Base-by-base conservation (phyloP, 2,888 invertebrate species). In the Frankliniella intonsa region DNA sequence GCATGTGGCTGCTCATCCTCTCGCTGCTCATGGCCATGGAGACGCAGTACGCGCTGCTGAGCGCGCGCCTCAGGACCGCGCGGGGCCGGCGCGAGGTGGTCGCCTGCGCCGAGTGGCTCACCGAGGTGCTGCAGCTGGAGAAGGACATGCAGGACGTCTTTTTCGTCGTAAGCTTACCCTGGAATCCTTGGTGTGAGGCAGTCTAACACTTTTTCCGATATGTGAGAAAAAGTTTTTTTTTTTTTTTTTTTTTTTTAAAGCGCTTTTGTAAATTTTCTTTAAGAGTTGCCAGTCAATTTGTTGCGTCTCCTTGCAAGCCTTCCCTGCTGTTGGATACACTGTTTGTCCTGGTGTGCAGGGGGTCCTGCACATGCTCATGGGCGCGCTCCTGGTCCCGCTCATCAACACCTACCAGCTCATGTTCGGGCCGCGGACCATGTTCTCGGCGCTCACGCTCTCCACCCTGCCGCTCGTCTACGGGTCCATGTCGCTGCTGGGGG, bases 381-480 rank as follows among this genome's bases (percentile, higher is more conserved):
- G 69, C 0, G 69, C 69, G 25, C 69, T 76, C 25, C 25, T 76
- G 25, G 69, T 76, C 7, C 69, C 69, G 25, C 69, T 76, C 69
- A 25, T 76, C 69, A 76, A 76, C 69, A 76, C 69, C 25, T 76
- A 76, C 69, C 22, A 76, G 69, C 25, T 76, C 9, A 3, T 76
- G 3, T 76, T 25, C 69, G 25, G 25, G 22, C 22, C 69, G 69
- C 69, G 22, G 69, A 10, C n/a, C 25, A 9, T 22, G 11, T 76
- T 76, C 69, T 25, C 69, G 11, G 25, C 12, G 25, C 69, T 76
- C 25, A 76, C 69, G 11, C 9, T 76, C 22, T 76, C 69, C 69
- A 76, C 25, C 69, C n/a, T 76, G 69, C 69, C 69, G 69, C 69
- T 76, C 7, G 69, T 76, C 9, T 76, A 76, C 69, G 69, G 69